phyloP scores from a whole-genome alignment of 1,140 invertebrate genomes.

The Microvelia longipes region DNA sequence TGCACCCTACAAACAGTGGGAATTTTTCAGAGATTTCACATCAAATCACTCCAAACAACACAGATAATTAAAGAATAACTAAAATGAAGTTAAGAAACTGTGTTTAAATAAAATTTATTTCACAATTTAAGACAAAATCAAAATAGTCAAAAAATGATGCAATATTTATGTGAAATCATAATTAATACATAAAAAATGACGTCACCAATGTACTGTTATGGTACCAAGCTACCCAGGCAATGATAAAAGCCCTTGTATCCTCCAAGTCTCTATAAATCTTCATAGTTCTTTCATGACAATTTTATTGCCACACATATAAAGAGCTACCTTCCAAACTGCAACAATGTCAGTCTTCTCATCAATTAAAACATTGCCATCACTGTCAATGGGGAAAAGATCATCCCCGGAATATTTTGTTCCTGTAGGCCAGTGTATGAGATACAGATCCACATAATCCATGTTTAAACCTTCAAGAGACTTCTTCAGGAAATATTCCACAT shows the following conservation, averaged over 20 bases:
- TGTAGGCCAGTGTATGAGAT: slow-evolving; percentile 45
- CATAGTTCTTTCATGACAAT: neutral
- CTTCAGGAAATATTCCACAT: slow-evolving; percentile 41
- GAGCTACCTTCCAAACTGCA: slow-evolving; percentile 50
- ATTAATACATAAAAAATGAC: too few species aligned
- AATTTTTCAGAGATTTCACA: too few species aligned
- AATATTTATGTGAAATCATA: too few species aligned
- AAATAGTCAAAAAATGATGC: too few species aligned
- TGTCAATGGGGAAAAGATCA: slow-evolving; percentile 20
- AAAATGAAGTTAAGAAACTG: neutral
- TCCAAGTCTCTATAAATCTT: neutral
- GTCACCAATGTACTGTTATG: too few species aligned
- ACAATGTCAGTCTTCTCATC: slow-evolving; percentile 52
- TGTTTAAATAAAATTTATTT: neutral
- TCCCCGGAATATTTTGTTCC: slow-evolving; percentile 20
- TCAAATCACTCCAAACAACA: too few species aligned
- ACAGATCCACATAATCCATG: slow-evolving; percentile 51
- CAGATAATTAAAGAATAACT: too few species aligned
- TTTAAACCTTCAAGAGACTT: slow-evolving; percentile 40
- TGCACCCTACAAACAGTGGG: too few species aligned
- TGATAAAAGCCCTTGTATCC: too few species aligned
- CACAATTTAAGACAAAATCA: neutral
- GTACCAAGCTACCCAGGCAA: too few species aligned
- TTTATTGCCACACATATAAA: neutral
- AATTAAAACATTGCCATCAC: slow-evolving; percentile 43